Evolutionary conservation across 2,113 vertebrate species (phyloP), one percentile per base, ranked within the genome.

Genomic region (Ailurus styani): DNA sequence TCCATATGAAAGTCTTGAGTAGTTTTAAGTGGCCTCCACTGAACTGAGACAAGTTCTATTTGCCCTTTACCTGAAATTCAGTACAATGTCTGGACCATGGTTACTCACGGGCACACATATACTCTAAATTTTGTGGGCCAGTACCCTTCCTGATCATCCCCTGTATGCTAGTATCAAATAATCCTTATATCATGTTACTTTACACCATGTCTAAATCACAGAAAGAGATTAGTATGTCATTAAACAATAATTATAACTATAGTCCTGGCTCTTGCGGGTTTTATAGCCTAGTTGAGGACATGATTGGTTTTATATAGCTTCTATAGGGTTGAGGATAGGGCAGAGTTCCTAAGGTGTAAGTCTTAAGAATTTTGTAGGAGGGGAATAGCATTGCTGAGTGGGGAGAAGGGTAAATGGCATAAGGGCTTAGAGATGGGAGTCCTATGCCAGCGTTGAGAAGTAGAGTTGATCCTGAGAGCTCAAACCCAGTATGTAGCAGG

Each of bases 21-120:
- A 85, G 90, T 96, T 95, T 95, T 93, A 84, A 91, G 34, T 90
- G n/a, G 47, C 23, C n/a, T 94, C 81, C 29, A 87, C 72, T 34
- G 18, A 95, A 95, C 45, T 93, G 60, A 96, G 52, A 82, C 12
- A 87, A 23, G 37, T 50, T 91, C 72, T 89, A 27, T 60, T 92
- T 84, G 47, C 52, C 5, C 40, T 96, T 89, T 84, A 72, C 34
- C 52, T 70, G 57, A 95, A 95, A 95, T 86, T 85, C 27, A 93
- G 45, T 64, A 91, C 31, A 45, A 72, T 40, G 54, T 57, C 68
- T 93, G 54, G 90, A 55, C 31, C 31, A 57, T n/a, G 25, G 29
- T 72, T 82, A 79, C 18, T 87, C 31, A 45, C 4, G 10, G 78
- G 29, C 23, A 94, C 29, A 9, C 3, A n/a, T 15, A 55, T 37